Conservation (phyloP, 1,140 invertebrate species). For the Archivesica marissinica region DNA sequence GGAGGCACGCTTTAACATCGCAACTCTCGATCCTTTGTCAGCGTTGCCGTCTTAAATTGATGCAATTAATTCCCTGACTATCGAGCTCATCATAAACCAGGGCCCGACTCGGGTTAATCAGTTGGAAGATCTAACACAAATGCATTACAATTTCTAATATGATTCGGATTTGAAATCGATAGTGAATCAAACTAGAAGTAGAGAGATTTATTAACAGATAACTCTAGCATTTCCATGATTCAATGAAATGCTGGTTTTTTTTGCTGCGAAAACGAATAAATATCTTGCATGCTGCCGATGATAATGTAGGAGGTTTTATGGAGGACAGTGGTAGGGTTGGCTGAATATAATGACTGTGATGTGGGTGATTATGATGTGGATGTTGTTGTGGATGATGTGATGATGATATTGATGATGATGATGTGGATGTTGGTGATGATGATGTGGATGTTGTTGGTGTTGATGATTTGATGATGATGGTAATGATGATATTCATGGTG, state of each 20-base stretch:
- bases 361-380: neutral
- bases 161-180: slow-evolving; percentile 54
- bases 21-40: slow-evolving; percentile 35
- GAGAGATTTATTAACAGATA: slow-evolving; percentile 34
- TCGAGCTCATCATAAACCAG: neutral
- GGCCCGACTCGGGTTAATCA: slow-evolving; percentile 28
- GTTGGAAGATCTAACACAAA: slow-evolving; percentile 28
- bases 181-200: slow-evolving; percentile 43
- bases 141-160: slow-evolving; percentile 51
- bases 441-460: neutral
- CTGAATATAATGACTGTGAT: neutral
- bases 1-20: slow-evolving; percentile 25
- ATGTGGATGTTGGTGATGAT: neutral
- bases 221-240: neutral
- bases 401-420: neutral
- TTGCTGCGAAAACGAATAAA: neutral
- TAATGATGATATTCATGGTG: neutral
- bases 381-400: no score
- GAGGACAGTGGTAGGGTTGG: no score
- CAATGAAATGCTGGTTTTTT: neutral
- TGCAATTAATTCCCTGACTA: slow-evolving; percentile 45
- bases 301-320: neutral
- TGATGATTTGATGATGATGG: neutral
- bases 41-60: slow-evolving; percentile 45
- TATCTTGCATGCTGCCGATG: neutral